A percentile compares a stretch with the other conserved stretches of the same genome.
Evolutionary conservation across 2,888 invertebrate genomes (phyloP).

Genomic region (Phengaris arion): DNA sequence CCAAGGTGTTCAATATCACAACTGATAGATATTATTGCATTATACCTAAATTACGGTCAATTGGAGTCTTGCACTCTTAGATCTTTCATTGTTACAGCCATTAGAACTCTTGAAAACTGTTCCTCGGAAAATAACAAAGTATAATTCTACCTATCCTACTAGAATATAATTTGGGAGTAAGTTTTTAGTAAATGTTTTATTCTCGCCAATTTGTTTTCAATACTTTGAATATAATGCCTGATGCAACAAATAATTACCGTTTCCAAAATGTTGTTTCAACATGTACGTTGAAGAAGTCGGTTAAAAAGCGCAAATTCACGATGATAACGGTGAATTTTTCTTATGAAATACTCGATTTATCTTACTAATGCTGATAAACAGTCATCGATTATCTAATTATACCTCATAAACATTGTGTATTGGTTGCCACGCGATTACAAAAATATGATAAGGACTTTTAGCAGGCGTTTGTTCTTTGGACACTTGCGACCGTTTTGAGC

Average conservation of each 20-base stretch:
- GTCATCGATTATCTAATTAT: neutral
- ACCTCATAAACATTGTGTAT: neutral
- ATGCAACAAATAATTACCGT: neutral
- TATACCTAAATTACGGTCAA: neutral
- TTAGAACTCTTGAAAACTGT: no score
- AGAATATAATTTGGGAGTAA: no score
- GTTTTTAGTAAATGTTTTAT: no score
- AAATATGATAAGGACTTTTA: neutral
- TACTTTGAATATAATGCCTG: neutral
- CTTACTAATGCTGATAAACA: neutral
- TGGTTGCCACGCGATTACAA: neutral
- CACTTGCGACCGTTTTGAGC: no score
- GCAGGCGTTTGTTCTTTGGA: no score
- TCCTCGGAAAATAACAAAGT: no score
- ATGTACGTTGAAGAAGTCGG: neutral
- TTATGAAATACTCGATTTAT: neutral
- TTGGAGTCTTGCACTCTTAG: no score
- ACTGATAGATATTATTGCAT: neutral
- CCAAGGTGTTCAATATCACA: neutral
- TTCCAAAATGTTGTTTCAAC: neutral
- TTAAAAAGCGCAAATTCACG: constrained; percentile 9
- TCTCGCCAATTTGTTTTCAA: no score
- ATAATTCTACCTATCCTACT: no score
- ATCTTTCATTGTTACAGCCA: no score
- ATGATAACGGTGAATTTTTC: constrained; percentile 2